Evolutionary conservation across 2,888 invertebrate species (phyloP).

Genomic region (Orthonevra nobilis): DNA sequence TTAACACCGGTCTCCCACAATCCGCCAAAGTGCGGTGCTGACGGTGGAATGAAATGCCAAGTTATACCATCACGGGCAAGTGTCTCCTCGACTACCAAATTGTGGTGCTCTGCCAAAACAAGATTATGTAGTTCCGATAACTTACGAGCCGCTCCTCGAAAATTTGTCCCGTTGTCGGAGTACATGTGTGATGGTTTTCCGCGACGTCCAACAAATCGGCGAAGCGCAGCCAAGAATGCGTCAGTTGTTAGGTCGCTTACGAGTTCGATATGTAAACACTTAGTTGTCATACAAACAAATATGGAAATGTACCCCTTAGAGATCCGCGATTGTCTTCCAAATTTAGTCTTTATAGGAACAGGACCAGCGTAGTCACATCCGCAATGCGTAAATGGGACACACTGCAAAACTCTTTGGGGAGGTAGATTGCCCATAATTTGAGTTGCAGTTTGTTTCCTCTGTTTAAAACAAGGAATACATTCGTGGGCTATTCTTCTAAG

Average conservation of each 20-base stretch:
- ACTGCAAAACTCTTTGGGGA: not conserved
- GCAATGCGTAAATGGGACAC: not conserved
- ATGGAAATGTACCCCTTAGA: not conserved
- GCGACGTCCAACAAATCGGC: constrained; percentile 8
- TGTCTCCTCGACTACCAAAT: too few species aligned
- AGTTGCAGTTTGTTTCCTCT: not conserved
- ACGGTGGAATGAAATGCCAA: too few species aligned
- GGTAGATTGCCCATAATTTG: constrained; percentile 1
- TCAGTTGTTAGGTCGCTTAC: constrained; percentile 16
- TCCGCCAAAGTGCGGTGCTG: too few species aligned
- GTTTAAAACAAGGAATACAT: not conserved
- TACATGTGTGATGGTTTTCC: constrained; percentile 4
- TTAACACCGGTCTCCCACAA: too few species aligned
- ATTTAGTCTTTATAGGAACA: not conserved
- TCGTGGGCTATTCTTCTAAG: not conserved
- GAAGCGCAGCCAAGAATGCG: constrained; percentile 9
- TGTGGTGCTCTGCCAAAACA: too few species aligned
- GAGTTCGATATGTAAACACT: constrained; percentile 5
- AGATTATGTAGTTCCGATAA: too few species aligned
- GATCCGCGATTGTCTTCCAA: not conserved
- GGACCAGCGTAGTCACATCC: not conserved
- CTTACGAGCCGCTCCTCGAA: too few species aligned
- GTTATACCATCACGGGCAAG: too few species aligned
- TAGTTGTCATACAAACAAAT: not conserved
- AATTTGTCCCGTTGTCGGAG: too few species aligned